Base-by-base conservation (phyloP, 2,113 vertebrate genomes). In the Hippoglossus stenolepis region DNA sequence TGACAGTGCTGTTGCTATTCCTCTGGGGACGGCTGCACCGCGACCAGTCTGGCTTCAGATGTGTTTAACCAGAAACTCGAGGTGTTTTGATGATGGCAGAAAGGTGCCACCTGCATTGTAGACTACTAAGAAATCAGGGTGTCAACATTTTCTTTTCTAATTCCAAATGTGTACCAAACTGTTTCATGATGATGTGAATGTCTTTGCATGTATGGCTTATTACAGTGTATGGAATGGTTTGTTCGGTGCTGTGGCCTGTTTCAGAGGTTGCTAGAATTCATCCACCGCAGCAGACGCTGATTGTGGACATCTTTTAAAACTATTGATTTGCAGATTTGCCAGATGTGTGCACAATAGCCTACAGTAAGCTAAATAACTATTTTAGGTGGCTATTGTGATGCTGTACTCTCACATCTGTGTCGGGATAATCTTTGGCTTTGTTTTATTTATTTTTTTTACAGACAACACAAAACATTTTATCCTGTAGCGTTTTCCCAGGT, bases 351-450 rank as follows among this genome's bases (percentile, higher is more conserved):
- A 40, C 60, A 13, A 2, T 49, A 64, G 70, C 77, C 69, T 24
- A 4, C 23, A 73, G 49, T 17, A 21, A 24, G 64, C 51, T 53
- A 3, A 38, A 62, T 23, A 35, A 14, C 40, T 64, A 18, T 69
- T 56, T 26, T 45, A 2, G 18, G 9, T 21, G 31, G 38, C 11
- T 70, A 38, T 65, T 68, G 26, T 61, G 67, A n/a, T 62, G 63
- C 11, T 63, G 15, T 23, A 15, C 2, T 4, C 57, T 66, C 11
- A n/a, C 56, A 28, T 71, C 70, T 70, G 58, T 72, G 70, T 85
- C 64, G 28, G 31, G 80, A 64, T 88, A 47, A 77, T 72, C 15
- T 77, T 70, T 83, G 71, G 60, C 68, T 69, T 58, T 60, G 51
- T 15, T 69, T 58, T 60, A 45, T 15, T 28, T 73, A 47, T 57